These are phyloP conservation scores for Arrhamphus sclerolepis DNA, from an alignment of 2,797 vertebrate species.

Conservation along the genomic window DNA sequence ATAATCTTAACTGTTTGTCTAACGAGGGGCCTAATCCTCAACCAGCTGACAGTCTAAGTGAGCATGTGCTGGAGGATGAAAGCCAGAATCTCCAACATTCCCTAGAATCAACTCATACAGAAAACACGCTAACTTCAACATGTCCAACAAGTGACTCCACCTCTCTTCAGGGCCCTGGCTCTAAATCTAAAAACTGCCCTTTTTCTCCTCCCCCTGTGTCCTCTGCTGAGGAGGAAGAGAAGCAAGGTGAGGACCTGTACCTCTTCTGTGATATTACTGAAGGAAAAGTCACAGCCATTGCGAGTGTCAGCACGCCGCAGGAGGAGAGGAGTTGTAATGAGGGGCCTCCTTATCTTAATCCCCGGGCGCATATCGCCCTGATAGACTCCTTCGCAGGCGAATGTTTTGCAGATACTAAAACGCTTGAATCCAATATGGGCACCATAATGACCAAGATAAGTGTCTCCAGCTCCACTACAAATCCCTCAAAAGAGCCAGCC, in stretches of 20 bases:
- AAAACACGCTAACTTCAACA: neutral
- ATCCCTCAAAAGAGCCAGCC: slow-evolving; percentile 85
- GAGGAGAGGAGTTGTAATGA: slow-evolving; percentile 75
- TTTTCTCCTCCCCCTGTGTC: slow-evolving; percentile 15
- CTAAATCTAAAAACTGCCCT: slow-evolving; percentile 6
- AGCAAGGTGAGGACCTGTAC: slow-evolving; percentile 45
- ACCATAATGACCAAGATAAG: slow-evolving; percentile 88
- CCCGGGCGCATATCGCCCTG: slow-evolving; percentile 79
- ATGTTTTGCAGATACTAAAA: slow-evolving; percentile 83
- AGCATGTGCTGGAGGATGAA: neutral
- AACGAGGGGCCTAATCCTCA: neutral
- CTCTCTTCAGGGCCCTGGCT: slow-evolving; percentile 22
- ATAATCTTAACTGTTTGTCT: slow-evolving; percentile 1
- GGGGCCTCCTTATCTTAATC: slow-evolving; percentile 85
- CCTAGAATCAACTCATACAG: slow-evolving; percentile 9
- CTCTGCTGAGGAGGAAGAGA: slow-evolving; percentile 23
- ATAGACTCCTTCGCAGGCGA: slow-evolving; percentile 78
- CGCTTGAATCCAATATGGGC: slow-evolving; percentile 84
- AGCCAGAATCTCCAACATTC: slow-evolving; percentile 24
- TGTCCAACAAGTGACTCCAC: slow-evolving; percentile 5
- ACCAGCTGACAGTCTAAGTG: neutral
- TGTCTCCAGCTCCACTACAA: slow-evolving; percentile 84
- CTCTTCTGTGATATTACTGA: slow-evolving; percentile 72
- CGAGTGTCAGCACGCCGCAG: slow-evolving; percentile 46
- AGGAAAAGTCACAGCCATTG: slow-evolving; percentile 45